These are phyloP conservation scores for Dioctria rufipes DNA, from an alignment of 2,888 invertebrate species.

Conservation along the genomic window DNA sequence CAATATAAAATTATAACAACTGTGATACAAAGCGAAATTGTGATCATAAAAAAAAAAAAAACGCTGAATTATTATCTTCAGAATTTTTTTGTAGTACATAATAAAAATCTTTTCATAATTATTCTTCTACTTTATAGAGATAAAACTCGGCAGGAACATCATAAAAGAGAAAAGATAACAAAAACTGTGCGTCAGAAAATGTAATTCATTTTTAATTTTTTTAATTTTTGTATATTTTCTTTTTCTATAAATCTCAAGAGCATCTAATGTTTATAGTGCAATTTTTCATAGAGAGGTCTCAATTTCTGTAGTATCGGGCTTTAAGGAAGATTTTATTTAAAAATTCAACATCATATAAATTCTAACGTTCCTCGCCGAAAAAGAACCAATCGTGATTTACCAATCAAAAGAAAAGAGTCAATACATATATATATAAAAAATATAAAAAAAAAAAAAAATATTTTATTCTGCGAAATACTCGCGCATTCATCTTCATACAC, in stretches of 20 bases:
- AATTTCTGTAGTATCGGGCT: too few relatives aligned
- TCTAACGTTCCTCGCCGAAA: neutral
- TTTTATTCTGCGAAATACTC: too few relatives aligned
- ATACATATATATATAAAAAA: too few relatives aligned
- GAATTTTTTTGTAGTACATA: neutral
- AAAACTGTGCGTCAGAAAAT: too few relatives aligned
- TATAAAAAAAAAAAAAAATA: too few relatives aligned
- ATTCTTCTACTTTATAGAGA: neutral
- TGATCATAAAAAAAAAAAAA: neutral
- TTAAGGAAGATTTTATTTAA: too few relatives aligned
- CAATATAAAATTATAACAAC: neutral
- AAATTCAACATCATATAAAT: neutral
- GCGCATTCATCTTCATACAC: too few relatives aligned
- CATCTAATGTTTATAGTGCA: conserved; percentile 9
- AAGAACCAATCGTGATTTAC: neutral
- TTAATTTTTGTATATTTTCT: neutral
- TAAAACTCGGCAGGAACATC: neutral
- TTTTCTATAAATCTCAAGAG: neutral
- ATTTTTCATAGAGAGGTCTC: neutral
- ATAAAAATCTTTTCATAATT: neutral
- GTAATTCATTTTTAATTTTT: too few relatives aligned
- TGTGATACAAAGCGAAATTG: conserved; percentile 17
- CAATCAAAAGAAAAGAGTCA: too few relatives aligned
- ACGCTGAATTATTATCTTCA: neutral
- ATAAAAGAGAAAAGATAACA: neutral